Base-by-base conservation (phyloP, 2,797 vertebrate species). In the Neosilurus hyrtlii region DNA sequence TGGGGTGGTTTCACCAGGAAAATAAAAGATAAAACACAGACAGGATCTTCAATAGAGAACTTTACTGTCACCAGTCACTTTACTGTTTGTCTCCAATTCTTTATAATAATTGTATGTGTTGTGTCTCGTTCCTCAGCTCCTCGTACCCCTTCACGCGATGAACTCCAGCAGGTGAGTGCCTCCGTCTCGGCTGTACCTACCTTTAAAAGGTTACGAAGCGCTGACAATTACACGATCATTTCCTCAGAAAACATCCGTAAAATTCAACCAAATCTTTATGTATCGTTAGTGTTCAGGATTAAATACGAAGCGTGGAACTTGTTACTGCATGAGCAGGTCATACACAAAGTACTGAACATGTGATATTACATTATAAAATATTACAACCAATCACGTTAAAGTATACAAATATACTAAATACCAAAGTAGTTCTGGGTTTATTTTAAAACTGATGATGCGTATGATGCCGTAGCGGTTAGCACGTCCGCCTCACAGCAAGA, bases 91-190 rank as follows among this genome's bases (percentile, higher is more conserved):
- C 37, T 43, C 37, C 2, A 43, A 43, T 43, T 43, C 6, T 3
- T 43, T 2, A 43, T 43, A 43, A 43, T 43, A n/a, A 51, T 11
- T 18, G 51, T 9, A 9, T 18, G 18, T 49, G 15, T 71, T 43
- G 4, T 35, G 4, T 22, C 22, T 52, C 20, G 7, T 80, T 80
- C 68, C 67, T 0, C 83, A 90, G 90, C 85, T 85, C 87, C 59
- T 88, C 85, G 20, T 82, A 84, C 72, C 88, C 85, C 1, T 86
- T 88, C 75, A 87, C 88, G n/a, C 82, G 26, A 61, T 90, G 88
- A 91, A 15, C 16, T 67, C 65, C 18, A 70, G 18, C 83, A 85
- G 80, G 86, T 88, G 61, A 79, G 83, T 68, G 11, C 30, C 20
- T 15, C n/a, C 6, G 24, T 24, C 4, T n/a, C 18, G 22, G 66